phyloP scores from a whole-genome alignment of 1,140 invertebrate genomes.

The Neelides sp. region DNA sequence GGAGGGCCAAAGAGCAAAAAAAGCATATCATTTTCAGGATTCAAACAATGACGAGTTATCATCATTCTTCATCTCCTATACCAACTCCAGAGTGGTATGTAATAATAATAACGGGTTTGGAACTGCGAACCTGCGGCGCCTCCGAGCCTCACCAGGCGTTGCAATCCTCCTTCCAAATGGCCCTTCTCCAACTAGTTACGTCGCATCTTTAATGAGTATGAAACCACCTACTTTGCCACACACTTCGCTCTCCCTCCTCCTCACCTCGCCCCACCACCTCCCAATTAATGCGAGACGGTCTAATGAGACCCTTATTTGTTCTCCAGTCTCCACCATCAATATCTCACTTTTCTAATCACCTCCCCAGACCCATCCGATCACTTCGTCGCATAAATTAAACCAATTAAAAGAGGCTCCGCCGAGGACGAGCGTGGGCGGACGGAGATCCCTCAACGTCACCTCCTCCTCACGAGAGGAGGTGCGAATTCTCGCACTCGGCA shows the following conservation, averaged over 20 bases:
- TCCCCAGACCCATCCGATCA: too few species aligned
- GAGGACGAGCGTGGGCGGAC: conserved; percentile 1
- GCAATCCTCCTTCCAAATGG: conserved; percentile 20
- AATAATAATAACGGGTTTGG: conserved; percentile 28
- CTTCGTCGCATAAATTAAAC: too few species aligned
- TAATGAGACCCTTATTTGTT: conserved; percentile 29
- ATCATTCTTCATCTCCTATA: conserved; percentile 25
- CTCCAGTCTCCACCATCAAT: conserved; percentile 18
- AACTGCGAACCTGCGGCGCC: conserved; percentile 24
- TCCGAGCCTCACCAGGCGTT: conserved; percentile 19
- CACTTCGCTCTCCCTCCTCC: conserved; percentile 23
- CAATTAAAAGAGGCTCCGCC: too few species aligned
- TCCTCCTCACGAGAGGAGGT: conserved; percentile 2
- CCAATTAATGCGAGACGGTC: conserved; percentile 28
- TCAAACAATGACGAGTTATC: conserved; percentile 26
- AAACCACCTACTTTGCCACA: conserved; percentile 26
- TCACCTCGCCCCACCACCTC: conserved; percentile 24
- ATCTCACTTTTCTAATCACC: too few species aligned
- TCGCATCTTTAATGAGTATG: conserved; percentile 22
- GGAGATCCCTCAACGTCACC: conserved; percentile 3
- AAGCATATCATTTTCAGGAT: conserved; percentile 21
- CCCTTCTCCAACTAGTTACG: conserved; percentile 25
- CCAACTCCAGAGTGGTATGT: conserved; percentile 20
- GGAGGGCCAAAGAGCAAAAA: conserved; percentile 14
- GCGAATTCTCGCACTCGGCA: too few species aligned